Evolutionary conservation across 2,797 vertebrate genomes (phyloP).

Genomic region (Rhyacichthys aspro): DNA sequence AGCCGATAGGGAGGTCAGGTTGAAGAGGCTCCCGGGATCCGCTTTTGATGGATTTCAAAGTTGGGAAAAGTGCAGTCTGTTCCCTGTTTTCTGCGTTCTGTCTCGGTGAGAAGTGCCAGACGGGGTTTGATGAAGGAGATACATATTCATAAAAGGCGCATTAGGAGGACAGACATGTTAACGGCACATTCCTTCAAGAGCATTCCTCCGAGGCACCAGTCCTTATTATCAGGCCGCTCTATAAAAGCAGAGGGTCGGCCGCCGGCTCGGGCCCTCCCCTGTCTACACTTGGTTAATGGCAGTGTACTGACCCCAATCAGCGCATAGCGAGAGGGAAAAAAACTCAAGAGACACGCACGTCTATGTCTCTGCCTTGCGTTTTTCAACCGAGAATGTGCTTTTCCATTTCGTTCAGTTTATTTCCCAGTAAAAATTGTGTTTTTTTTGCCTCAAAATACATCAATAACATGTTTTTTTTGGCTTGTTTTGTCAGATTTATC

Average conservation of each 20-base stretch:
- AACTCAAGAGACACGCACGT: slow-evolving; percentile 25
- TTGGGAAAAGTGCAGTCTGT: slow-evolving; percentile 22
- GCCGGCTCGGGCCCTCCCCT: slow-evolving; percentile 40
- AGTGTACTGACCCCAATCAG: slow-evolving; percentile 66
- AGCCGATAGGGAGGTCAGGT: slow-evolving; percentile 36
- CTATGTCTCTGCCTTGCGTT: slow-evolving; percentile 2
- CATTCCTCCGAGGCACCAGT: slow-evolving; percentile 73
- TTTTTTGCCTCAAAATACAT: too few species aligned
- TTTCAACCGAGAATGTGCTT: background rate
- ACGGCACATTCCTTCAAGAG: slow-evolving; percentile 46
- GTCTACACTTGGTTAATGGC: slow-evolving; percentile 63
- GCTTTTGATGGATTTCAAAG: slow-evolving; percentile 45
- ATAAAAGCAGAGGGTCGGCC: slow-evolving; percentile 57
- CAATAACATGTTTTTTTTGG: too few species aligned
- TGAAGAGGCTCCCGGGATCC: slow-evolving; percentile 33
- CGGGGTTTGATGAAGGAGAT: slow-evolving; percentile 45
- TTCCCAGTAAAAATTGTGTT: too few species aligned
- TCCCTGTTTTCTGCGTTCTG: slow-evolving; percentile 10
- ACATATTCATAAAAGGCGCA: slow-evolving; percentile 45
- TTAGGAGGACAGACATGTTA: slow-evolving; percentile 48
- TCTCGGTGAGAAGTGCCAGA: slow-evolving; percentile 25
- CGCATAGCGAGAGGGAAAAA: slow-evolving; percentile 12
- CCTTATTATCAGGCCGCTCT: slow-evolving; percentile 68
- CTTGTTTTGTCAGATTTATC: too few species aligned
- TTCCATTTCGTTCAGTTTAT: too few species aligned